These are phyloP conservation scores for Agrypnia vestita DNA, from an alignment of 1,140 invertebrate genomes.

Conservation along the genomic window DNA sequence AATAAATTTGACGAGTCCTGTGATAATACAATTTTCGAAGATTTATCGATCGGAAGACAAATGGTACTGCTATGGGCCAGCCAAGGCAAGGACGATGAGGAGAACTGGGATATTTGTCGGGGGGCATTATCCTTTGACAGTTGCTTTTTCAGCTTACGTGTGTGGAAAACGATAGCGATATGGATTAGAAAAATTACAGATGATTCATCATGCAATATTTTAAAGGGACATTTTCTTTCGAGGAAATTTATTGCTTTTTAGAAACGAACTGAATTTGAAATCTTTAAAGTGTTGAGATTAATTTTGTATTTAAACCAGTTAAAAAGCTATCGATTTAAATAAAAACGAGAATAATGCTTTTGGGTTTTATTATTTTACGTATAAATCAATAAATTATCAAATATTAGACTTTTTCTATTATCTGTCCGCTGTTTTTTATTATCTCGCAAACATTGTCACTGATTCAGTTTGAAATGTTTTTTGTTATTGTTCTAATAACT, in stretches of 20 bases:
- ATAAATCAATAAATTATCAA: too few species aligned
- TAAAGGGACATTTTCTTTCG: not conserved
- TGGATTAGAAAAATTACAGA: conserved; percentile 12
- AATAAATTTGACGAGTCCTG: conserved; percentile 34
- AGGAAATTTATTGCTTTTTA: not conserved
- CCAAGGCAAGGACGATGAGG: not conserved
- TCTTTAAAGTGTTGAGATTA: too few species aligned
- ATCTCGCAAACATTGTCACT: too few species aligned
- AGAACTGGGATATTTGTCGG: not conserved
- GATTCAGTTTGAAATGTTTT: too few species aligned
- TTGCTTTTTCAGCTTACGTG: conserved; percentile 1
- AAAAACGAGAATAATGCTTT: too few species aligned
- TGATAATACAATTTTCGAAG: conserved; percentile 32
- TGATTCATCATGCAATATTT: conserved; percentile 15
- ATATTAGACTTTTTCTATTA: too few species aligned
- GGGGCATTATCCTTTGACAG: conserved; percentile 17
- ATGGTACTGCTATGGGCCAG: conserved; percentile 11
- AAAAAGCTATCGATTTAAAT: too few species aligned
- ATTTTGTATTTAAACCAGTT: too few species aligned
- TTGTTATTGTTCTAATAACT: too few species aligned
- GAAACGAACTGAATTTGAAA: too few species aligned
- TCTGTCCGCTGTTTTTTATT: too few species aligned
- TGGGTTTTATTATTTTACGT: too few species aligned
- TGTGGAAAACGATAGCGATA: not conserved
- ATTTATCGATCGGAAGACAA: conserved; percentile 47